A percentile compares a stretch with the other conserved stretches of the same genome.
Evolutionary conservation across 2,113 vertebrate species (phyloP).

Genomic region (Poeciliopsis prolifica): DNA sequence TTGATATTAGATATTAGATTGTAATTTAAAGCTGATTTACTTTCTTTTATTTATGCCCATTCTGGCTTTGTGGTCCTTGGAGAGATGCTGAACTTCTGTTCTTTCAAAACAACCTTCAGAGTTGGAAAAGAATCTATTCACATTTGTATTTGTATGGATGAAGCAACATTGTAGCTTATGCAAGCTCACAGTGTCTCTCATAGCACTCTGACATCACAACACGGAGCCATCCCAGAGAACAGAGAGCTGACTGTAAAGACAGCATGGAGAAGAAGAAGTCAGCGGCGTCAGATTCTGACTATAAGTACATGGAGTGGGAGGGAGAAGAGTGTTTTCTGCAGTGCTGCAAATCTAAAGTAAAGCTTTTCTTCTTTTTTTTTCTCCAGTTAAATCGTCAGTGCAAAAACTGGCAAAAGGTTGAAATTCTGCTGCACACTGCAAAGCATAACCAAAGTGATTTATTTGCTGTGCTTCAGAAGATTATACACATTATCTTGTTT

Average conservation of each 20-base stretch:
- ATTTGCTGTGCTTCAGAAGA: conserved; percentile 8
- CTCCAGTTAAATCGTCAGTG: neutral
- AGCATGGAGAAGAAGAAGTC: neutral
- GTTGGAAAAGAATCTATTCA: neutral
- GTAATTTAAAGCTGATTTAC: neutral
- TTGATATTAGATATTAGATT: neutral
- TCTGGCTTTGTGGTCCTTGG: neutral
- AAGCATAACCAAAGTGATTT: conserved; percentile 28
- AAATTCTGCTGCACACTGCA: neutral
- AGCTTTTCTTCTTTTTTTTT: neutral
- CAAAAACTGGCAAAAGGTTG: neutral
- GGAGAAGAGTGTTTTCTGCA: neutral
- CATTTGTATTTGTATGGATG: neutral
- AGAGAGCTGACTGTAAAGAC: conserved; percentile 13
- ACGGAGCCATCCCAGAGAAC: conserved; percentile 26
- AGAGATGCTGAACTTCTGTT: neutral
- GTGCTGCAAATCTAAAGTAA: neutral
- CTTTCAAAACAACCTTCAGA: neutral
- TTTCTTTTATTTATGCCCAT: neutral
- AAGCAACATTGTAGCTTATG: neutral
- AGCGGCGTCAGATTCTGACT: conserved; percentile 1
- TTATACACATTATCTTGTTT: neutral
- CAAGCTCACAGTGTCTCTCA: neutral
- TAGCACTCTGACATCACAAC: neutral
- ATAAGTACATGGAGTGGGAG: neutral